Evolutionary conservation across 2,888 invertebrate species (phyloP).

Genomic region (Epirrhoe alternata): DNA sequence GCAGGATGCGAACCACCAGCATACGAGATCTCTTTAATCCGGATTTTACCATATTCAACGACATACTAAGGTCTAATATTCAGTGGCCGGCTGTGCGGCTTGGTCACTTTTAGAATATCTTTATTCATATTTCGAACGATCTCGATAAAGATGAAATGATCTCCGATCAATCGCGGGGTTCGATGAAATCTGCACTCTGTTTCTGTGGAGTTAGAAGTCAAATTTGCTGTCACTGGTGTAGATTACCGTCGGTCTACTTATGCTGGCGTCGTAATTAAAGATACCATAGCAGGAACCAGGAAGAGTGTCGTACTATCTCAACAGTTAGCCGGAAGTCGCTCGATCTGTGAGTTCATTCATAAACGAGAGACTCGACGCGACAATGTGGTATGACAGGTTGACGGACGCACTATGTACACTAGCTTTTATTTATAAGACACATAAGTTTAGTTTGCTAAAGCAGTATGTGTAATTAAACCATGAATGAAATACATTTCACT

Average conservation of each 20-base stretch:
- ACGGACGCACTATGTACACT: slow-evolving; percentile 53
- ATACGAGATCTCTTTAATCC: slow-evolving; percentile 53
- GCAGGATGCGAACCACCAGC: slow-evolving; percentile 76
- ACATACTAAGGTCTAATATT: slow-evolving; percentile 62
- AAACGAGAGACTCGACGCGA: slow-evolving; percentile 74
- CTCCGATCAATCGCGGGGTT: slow-evolving; percentile 62
- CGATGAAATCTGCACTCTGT: slow-evolving; percentile 63
- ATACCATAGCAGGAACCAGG: slow-evolving; percentile 84
- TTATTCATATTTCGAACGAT: slow-evolving; percentile 82
- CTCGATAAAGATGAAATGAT: slow-evolving; percentile 75
- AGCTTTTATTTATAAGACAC: slow-evolving; percentile 60
- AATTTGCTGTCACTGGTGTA: slow-evolving; percentile 44
- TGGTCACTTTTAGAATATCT: slow-evolving; percentile 81
- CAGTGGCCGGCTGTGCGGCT: slow-evolving; percentile 50
- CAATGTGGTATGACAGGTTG: slow-evolving; percentile 77
- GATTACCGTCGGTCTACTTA: slow-evolving; percentile 66
- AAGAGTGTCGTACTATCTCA: slow-evolving; percentile 85
- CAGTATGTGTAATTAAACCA: slow-evolving; percentile 71
- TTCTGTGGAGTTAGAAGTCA: slow-evolving; percentile 50
- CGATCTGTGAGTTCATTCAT: slow-evolving; percentile 85
- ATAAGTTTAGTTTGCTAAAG: slow-evolving; percentile 62
- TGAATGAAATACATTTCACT: slow-evolving; percentile 82
- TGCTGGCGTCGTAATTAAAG: slow-evolving; percentile 79
- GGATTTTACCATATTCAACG: slow-evolving; percentile 58
- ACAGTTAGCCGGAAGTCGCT: slow-evolving; percentile 84